Base-by-base conservation (phyloP, 1,140 invertebrate genomes). In the Scaptomyza montana region DNA sequence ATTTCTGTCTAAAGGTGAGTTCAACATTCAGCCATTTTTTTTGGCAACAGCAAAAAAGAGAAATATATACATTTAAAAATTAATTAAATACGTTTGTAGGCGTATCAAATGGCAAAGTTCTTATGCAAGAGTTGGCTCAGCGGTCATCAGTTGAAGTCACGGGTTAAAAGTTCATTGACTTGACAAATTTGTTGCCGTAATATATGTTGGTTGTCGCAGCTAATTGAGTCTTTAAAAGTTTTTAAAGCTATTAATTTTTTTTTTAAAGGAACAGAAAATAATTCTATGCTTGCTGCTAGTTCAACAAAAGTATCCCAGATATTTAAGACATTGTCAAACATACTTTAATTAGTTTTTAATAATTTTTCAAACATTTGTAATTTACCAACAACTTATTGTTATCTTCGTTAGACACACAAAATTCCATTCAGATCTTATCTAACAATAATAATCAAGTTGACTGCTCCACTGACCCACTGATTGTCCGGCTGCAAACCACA, bases 1-100 rank as follows among this genome's bases (percentile, higher is more conserved):
- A 62, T 89, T 89, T 82, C 72, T 77, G 84, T 76, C 67, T 69
- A 77, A 70, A 87, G 81, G 81, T 85, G 79, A 86, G 82, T 87
- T 82, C 67, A 78, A 71, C 77, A 85, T 54, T 67, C 56, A 43
- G 13, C 33, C 33, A 62, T 46, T 16, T 16, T 46, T 45, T 60
- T 47, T 28, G 13, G 43, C 41, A 60, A 43, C 73, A 49, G 60
- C 62, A 19, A 19, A 61, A 45, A 16, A 13, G 16, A 6, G 28
- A 50, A 45, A 56, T 53, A 47, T 43, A 57, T 12, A 62, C 28
- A 33, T 63, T 57, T 54, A 66, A 73, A 70, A 81, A 86, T 87
- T 87, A 86, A 86, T 85, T 68, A 72, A 65, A 66, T 60, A 36
- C 65, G 66, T 63, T 63, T 56, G 61, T 74, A 56, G 77, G 82